Conservation (phyloP, 1,140 invertebrate species). For the Psix sp. region DNA sequence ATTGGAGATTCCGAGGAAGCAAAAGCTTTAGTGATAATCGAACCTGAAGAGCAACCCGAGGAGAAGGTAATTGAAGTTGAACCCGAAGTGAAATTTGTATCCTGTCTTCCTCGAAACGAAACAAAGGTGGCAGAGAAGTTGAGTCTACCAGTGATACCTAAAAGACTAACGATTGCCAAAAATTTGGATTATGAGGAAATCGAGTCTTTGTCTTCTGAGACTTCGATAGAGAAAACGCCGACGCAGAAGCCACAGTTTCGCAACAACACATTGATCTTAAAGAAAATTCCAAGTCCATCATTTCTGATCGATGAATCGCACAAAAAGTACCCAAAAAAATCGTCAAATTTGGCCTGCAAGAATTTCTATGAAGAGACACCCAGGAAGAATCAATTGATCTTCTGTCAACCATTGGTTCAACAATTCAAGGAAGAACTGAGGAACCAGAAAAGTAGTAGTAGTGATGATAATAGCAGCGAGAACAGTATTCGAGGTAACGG, state of each 20-base stretch:
- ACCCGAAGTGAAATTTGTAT: conserved; percentile 37
- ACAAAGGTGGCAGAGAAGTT: conserved; percentile 65
- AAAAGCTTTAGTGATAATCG: conserved; percentile 73
- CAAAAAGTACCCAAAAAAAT: conserved; percentile 73
- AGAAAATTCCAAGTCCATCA: conserved; percentile 81
- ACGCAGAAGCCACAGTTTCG: conserved; percentile 83
- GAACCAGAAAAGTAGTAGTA: conserved; percentile 58
- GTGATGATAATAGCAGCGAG: conserved; percentile 16
- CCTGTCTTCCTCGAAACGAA: conserved; percentile 33
- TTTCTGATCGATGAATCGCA: conserved; percentile 80
- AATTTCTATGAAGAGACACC: conserved; percentile 66
- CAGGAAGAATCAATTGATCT: conserved; percentile 61
- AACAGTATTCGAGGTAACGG: conserved; percentile 53
- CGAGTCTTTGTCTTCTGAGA: conserved; percentile 72
- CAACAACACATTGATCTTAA: conserved; percentile 77
- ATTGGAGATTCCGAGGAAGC: conserved; percentile 63
- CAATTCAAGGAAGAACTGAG: conserved; percentile 24
- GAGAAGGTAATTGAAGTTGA: conserved; percentile 5
- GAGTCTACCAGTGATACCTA: conserved; percentile 70
- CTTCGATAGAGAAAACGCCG: conserved; percentile 78
- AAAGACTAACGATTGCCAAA: conserved; percentile 77
- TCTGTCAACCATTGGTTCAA: conserved; percentile 53
- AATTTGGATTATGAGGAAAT: conserved; percentile 79
- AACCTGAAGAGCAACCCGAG: conserved; percentile 65
- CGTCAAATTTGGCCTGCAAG: conserved; percentile 32